These are phyloP conservation scores for Ladona fulva DNA, from an alignment of 1,140 invertebrate species.

Conservation along the genomic window DNA sequence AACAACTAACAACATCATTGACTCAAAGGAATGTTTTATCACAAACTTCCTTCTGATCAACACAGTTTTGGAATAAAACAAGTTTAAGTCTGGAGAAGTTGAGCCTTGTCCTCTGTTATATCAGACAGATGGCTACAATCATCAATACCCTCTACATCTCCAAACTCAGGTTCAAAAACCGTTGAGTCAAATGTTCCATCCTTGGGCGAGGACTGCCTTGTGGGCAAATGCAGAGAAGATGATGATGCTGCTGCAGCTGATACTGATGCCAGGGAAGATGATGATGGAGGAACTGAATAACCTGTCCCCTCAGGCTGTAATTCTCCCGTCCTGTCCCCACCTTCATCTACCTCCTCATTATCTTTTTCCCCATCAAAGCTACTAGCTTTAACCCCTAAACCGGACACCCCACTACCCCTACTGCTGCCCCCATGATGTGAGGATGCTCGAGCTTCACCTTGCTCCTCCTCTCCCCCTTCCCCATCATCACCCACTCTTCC, in stretches of 20 bases:
- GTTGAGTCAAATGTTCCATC: not conserved
- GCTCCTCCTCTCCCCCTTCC: not conserved
- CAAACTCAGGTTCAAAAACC: not conserved
- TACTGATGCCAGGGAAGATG: not conserved
- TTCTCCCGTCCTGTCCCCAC: not conserved
- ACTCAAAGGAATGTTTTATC: too few relatives aligned
- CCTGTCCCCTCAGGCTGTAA: not conserved
- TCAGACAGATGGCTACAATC: too few relatives aligned
- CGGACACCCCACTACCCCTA: not conserved
- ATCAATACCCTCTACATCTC: not conserved
- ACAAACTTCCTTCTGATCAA: too few relatives aligned
- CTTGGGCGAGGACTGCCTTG: not conserved
- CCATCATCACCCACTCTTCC: not conserved
- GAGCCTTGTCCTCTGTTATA: too few relatives aligned
- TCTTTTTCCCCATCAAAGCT: not conserved
- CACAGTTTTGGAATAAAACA: too few relatives aligned
- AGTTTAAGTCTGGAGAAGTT: too few relatives aligned
- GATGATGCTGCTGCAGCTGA: not conserved
- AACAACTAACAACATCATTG: too few relatives aligned
- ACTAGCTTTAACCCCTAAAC: not conserved
- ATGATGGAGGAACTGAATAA: not conserved
- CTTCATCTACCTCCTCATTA: not conserved
- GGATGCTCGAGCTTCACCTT: not conserved
- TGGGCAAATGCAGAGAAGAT: not conserved
- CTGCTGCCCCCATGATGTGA: not conserved